Percentiles rank a stretch among this genome's conserved stretches.
These are phyloP conservation scores for Allacma fusca DNA, from an alignment of 2,888 invertebrate species.

Conservation along the genomic window DNA sequence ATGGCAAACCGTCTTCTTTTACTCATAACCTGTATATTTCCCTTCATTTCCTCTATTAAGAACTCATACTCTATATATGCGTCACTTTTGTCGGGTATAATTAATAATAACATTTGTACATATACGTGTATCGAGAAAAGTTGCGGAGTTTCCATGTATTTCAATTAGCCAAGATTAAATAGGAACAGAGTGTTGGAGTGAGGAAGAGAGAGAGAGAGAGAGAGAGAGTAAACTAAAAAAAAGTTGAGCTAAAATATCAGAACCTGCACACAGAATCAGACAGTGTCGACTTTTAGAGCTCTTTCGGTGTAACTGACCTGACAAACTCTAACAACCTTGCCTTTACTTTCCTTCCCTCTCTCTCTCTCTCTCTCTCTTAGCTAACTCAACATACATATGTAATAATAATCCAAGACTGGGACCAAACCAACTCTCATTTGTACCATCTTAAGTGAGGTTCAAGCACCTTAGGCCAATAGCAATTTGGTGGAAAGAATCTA, in stretches of 20 bases:
- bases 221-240: background rate
- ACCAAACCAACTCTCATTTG: background rate
- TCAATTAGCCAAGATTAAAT: constrained; percentile 28
- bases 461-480: constrained; percentile 31
- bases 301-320: constrained; percentile 36
- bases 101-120: too few species aligned
- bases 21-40: constrained; percentile 8
- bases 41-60: background rate
- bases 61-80: constrained; percentile 22
- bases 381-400: too few species aligned
- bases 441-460: constrained; percentile 30
- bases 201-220: too few species aligned
- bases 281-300: constrained; percentile 4
- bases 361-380: too few species aligned
- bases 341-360: background rate
- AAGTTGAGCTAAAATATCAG: constrained; percentile 2
- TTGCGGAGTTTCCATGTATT: constrained; percentile 28
- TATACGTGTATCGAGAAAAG: background rate
- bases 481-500: constrained; percentile 26
- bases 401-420: background rate
- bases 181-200: background rate
- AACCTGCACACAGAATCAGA: constrained; percentile 8
- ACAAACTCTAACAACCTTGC: constrained; percentile 27
- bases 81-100: background rate
- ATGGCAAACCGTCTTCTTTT: constrained; percentile 3